phyloP scores from a whole-genome alignment of 2,113 vertebrate genomes.

The Nothoprocta perdicaria region DNA sequence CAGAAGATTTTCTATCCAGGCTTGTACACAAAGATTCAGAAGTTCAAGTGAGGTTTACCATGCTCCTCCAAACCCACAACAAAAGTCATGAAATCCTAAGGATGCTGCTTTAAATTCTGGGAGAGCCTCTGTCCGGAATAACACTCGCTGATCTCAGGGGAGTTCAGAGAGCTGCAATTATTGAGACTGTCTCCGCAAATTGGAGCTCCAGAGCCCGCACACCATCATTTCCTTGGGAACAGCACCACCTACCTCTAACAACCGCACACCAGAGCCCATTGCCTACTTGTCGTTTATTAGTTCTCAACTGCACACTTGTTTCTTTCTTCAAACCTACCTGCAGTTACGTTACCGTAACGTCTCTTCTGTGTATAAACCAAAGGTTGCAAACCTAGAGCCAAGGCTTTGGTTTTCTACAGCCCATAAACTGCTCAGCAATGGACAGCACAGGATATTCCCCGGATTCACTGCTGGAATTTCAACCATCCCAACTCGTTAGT shows the following conservation, averaged over 20 bases:
- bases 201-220: not conserved
- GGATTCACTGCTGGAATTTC: rapidly evolving
- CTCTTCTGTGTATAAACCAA: not conserved
- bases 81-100: not conserved
- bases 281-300: not conserved
- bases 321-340: not conserved
- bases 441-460: not conserved
- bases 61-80: not conserved
- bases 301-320: not conserved
- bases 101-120: not conserved
- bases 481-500: not conserved
- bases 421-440: not conserved
- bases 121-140: not conserved
- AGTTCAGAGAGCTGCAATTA: slow-evolving; percentile 25
- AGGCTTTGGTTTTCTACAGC: not conserved
- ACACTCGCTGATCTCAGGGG: slow-evolving; percentile 35
- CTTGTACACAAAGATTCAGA: not conserved
- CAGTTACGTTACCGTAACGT: rapidly evolving
- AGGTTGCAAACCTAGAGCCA: not conserved
- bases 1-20: not conserved
- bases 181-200: slow-evolving; percentile 19
- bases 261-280: not conserved
- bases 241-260: slow-evolving; percentile 71
- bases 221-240: slow-evolving; percentile 54
- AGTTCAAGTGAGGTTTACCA: rapidly evolving